A percentile compares a stretch with the other conserved stretches of the same genome.
phyloP scores from a whole-genome alignment of 2,888 invertebrate species.

The Drosophila atroscutellata region DNA sequence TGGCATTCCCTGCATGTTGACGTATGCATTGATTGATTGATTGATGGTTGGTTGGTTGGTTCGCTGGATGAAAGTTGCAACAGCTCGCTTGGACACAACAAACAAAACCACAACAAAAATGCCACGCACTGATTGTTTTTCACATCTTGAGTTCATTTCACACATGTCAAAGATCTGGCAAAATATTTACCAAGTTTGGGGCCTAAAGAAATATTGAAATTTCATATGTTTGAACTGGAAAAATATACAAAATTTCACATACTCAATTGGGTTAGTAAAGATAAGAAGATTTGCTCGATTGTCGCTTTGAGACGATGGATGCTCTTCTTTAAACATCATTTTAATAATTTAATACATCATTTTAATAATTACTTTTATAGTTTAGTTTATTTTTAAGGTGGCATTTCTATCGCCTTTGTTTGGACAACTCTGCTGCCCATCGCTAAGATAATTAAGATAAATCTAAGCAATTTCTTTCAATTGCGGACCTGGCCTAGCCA shows the following conservation, averaged over 20 bases:
- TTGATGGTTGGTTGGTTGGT: slow-evolving; percentile 33
- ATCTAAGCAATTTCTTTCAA: slow-evolving; percentile 60
- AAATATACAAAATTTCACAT: not conserved
- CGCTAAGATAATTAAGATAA: slow-evolving; percentile 26
- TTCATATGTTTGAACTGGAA: not conserved
- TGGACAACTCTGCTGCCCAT: not conserved
- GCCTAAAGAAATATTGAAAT: slow-evolving; percentile 2
- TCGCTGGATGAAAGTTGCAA: slow-evolving; percentile 24
- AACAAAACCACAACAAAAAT: slow-evolving; percentile 9
- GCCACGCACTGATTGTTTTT: slow-evolving; percentile 14
- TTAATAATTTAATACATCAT: not conserved
- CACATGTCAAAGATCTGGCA: slow-evolving; percentile 31
- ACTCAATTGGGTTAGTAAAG: not conserved
- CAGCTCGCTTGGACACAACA: slow-evolving; percentile 14
- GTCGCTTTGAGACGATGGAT: not conserved
- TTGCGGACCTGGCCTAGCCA: slow-evolving; percentile 21
- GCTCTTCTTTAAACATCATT: not conserved
- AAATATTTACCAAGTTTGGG: slow-evolving; percentile 18
- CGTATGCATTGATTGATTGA: slow-evolving; percentile 66
- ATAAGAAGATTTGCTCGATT: not conserved
- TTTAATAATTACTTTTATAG: not conserved
- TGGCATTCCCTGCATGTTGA: slow-evolving; percentile 66
- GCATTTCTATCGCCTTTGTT: too few species aligned
- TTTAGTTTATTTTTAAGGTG: not conserved
- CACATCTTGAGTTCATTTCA: slow-evolving; percentile 29